Conservation (phyloP, 1,140 invertebrate genomes). For the Trypoxylus dichotomus region DNA sequence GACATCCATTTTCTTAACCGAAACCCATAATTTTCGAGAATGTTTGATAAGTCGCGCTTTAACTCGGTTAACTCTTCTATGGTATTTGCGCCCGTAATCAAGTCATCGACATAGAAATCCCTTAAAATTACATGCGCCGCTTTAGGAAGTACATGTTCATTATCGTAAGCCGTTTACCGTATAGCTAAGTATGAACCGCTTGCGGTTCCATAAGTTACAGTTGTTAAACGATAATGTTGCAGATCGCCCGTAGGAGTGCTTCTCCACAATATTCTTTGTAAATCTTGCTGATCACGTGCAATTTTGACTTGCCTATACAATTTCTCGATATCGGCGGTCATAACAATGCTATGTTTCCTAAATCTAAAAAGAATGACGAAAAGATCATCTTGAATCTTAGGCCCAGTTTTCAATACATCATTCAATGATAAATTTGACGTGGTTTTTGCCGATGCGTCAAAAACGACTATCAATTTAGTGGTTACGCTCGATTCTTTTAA, state of each 20-base stretch:
- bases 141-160: background rate
- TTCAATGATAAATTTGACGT: background rate
- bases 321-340: background rate
- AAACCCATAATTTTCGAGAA: background rate
- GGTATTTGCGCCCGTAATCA: slow-evolving; percentile 46
- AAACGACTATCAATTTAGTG: background rate
- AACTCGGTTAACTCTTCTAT: slow-evolving; percentile 36
- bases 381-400: background rate
- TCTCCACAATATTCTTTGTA: too few relatives aligned
- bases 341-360: background rate
- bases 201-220: background rate
- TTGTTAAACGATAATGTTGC: background rate
- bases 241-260: background rate
- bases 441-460: background rate
- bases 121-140: slow-evolving; percentile 31
- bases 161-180: background rate
- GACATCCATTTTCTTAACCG: slow-evolving; percentile 25
- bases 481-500: background rate
- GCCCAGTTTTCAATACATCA: background rate
- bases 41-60: slow-evolving; percentile 32
- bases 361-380: background rate
- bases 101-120: slow-evolving; percentile 54
- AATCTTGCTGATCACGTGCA: too few relatives aligned
- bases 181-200: background rate
- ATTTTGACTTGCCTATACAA: background rate